Evolutionary conservation across 2,113 vertebrate genomes (phyloP).

Genomic region (Macaca fascicularis): T2T-MFA8v1.1 NC_088377.1:124728001-124728500

Average conservation of each 20-base stretch:
- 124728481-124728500: neutral
- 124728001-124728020: constrained; percentile 45
- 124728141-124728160: constrained; percentile 36
- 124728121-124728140: constrained; percentile 50
- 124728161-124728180: constrained; percentile 52
- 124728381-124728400: neutral
- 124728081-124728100: constrained; percentile 82
- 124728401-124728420: neutral
- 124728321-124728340: neutral
- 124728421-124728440: neutral
- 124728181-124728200: constrained; percentile 14
- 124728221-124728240: neutral
- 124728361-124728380: neutral
- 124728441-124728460: neutral
- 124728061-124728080: constrained; percentile 66
- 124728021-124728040: constrained; percentile 43
- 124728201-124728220: neutral
- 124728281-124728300: neutral
- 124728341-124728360: neutral
- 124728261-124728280: neutral
- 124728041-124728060: constrained; percentile 58
- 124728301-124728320: neutral
- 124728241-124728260: constrained; percentile 14
- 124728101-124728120: constrained; percentile 80
- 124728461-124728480: neutral